Percentiles rank a stretch among this genome's conserved stretches.
Evolutionary conservation across 1,140 invertebrate genomes (phyloP).

Genomic region (Trichogramma pretiosum): DNA sequence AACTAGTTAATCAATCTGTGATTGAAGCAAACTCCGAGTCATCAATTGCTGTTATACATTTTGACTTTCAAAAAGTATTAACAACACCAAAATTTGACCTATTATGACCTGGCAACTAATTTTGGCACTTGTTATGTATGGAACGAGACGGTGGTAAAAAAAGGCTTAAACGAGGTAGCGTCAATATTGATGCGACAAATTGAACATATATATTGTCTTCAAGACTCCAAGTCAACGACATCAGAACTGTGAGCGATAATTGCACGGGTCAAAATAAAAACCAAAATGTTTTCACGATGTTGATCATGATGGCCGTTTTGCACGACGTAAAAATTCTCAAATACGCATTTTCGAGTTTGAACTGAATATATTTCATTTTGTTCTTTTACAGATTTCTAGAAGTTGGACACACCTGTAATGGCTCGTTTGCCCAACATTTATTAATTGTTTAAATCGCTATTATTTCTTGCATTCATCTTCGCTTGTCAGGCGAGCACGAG

Average conservation of each 20-base stretch:
- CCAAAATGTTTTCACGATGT: neutral
- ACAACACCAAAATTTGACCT: conserved; percentile 33
- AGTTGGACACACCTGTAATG: conserved; percentile 25
- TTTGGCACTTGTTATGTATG: conserved; percentile 36
- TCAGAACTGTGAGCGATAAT: conserved; percentile 1
- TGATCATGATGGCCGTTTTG: neutral
- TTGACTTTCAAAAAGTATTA: conserved; percentile 5
- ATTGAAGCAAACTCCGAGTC: neutral
- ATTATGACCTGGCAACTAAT: conserved; percentile 27
- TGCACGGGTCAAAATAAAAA: conserved; percentile 5
- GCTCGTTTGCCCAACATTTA: too few relatives aligned
- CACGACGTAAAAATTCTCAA: neutral
- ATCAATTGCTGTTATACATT: neutral
- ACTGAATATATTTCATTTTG: too few relatives aligned
- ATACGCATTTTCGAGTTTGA: too few relatives aligned
- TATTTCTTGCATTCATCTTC: too few relatives aligned
- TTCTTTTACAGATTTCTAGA: conserved; percentile 21
- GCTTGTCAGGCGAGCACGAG: too few relatives aligned
- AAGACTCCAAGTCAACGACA: neutral
- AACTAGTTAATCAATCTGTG: neutral
- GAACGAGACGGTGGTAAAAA: conserved; percentile 37
- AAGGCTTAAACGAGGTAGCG: conserved; percentile 33
- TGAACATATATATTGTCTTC: neutral
- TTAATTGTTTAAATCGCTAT: too few relatives aligned
- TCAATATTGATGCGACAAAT: conserved; percentile 31